Conservation (phyloP, 92 coral and sea anemone genomes). For the Epizoanthus rinbou region DNA sequence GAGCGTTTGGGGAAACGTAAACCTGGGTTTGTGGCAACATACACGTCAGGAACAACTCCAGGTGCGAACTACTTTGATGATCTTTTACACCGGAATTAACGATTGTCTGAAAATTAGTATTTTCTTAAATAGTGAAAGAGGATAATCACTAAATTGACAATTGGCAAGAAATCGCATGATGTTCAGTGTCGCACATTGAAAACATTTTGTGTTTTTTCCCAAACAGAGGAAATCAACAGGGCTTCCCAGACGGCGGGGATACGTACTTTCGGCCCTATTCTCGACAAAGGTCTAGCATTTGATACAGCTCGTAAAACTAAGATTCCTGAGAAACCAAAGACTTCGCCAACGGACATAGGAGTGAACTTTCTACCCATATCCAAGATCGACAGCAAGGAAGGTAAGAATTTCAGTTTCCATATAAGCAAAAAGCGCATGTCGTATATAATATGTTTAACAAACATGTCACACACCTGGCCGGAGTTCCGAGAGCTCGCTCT, state of each 20-base stretch:
- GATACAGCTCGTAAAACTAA: slow-evolving; percentile 61
- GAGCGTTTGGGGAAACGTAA: slow-evolving; percentile 77
- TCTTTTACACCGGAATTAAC: background rate
- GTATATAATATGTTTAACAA: background rate
- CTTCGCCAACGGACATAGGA: slow-evolving; percentile 47
- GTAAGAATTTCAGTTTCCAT: slow-evolving; percentile 8
- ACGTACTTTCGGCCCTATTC: slow-evolving; percentile 71
- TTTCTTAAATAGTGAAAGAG: background rate
- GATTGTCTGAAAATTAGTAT: background rate
- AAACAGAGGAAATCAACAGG: slow-evolving; percentile 77
- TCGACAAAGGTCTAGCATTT: slow-evolving; percentile 68
- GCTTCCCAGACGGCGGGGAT: slow-evolving; percentile 72
- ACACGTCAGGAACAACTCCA: slow-evolving; percentile 91
- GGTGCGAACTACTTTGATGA: slow-evolving; percentile 43
- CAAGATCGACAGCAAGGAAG: slow-evolving; percentile 75
- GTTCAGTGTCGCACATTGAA: background rate
- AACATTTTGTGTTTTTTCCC: slow-evolving; percentile 1
- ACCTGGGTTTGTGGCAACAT: slow-evolving; percentile 97
- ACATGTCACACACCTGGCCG: background rate
- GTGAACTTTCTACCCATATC: slow-evolving; percentile 82
- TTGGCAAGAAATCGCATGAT: background rate
- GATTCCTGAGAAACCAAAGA: slow-evolving; percentile 45
- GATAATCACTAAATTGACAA: background rate
- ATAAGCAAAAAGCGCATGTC: background rate
- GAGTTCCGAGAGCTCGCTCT: too few relatives aligned